A percentile compares a stretch with the other conserved stretches of the same genome.
These are phyloP conservation scores for Pseudonaja textilis DNA, from an alignment of 2,113 vertebrate species.

Conservation along the genomic window DNA sequence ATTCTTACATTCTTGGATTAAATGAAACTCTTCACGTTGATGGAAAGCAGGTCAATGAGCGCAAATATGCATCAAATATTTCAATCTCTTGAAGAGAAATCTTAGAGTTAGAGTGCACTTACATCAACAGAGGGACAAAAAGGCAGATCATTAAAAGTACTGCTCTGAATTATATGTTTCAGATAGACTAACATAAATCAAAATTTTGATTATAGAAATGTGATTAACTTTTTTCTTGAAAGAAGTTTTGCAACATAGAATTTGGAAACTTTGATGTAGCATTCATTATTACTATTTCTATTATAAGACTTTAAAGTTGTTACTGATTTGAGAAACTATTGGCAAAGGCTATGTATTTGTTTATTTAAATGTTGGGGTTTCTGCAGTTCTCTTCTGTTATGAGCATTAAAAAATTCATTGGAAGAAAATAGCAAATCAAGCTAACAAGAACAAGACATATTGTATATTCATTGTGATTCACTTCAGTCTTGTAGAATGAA, in stretches of 20 bases:
- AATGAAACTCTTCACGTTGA: background rate
- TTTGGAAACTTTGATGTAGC: background rate
- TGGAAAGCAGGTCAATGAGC: background rate
- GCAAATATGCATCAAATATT: background rate
- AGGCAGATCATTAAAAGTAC: background rate
- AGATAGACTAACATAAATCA: background rate
- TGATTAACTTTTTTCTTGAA: background rate
- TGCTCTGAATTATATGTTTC: background rate
- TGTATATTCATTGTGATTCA: conserved; percentile 47
- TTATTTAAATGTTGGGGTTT: conserved; percentile 1
- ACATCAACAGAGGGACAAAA: background rate
- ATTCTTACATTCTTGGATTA: background rate
- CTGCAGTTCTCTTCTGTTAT: conserved; percentile 50
- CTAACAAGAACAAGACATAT: conserved; percentile 41
- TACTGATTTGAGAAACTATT: conserved; percentile 44
- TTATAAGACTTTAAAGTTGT: conserved; percentile 19
- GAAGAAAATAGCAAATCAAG: conserved; percentile 55
- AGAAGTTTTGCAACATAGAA: background rate
- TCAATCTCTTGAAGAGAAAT: background rate
- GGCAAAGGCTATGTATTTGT: background rate
- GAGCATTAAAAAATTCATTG: conserved; percentile 23
- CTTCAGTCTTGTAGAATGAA: conserved; percentile 58
- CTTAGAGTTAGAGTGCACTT: background rate
- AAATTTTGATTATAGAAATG: background rate
- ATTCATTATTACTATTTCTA: background rate